phyloP scores from a whole-genome alignment of 1,140 invertebrate genomes.

The Amphibalanus amphitrite region DNA sequence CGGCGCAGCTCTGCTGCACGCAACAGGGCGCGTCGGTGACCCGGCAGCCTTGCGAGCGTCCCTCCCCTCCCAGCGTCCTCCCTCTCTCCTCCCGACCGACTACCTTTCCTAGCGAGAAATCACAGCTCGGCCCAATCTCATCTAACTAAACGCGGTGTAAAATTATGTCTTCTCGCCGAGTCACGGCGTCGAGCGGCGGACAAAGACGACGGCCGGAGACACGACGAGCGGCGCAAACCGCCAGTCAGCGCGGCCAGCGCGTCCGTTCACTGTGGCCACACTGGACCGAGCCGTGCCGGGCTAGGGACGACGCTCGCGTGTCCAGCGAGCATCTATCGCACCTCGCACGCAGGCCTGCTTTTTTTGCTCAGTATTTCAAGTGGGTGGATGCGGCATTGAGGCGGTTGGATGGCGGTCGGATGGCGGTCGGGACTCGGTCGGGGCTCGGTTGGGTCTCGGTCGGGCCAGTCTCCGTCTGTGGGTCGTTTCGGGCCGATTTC shows the following conservation, averaged over 20 bases:
- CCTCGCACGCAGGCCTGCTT: background rate
- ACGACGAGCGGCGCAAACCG: background rate
- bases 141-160: conserved; percentile 1
- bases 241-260: background rate
- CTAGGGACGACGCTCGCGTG: background rate
- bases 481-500: background rate
- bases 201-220: background rate
- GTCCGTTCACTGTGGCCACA: too few species aligned
- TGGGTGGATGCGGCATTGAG: background rate
- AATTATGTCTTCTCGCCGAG: background rate
- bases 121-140: background rate
- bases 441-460: too few species aligned
- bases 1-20: background rate
- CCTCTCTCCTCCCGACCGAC: too few species aligned
- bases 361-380: background rate
- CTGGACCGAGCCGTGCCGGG: too few species aligned
- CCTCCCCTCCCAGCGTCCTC: too few species aligned
- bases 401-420: too few species aligned
- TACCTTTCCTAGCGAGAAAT: background rate
- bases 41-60: too few species aligned
- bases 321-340: background rate
- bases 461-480: too few species aligned
- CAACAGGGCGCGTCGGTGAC: background rate
- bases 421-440: too few species aligned
- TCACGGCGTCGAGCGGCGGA: background rate